Evolutionary conservation across 2,888 invertebrate species (phyloP), one percentile per base, ranked within the genome.

Genomic region (Blera fallax): DNA sequence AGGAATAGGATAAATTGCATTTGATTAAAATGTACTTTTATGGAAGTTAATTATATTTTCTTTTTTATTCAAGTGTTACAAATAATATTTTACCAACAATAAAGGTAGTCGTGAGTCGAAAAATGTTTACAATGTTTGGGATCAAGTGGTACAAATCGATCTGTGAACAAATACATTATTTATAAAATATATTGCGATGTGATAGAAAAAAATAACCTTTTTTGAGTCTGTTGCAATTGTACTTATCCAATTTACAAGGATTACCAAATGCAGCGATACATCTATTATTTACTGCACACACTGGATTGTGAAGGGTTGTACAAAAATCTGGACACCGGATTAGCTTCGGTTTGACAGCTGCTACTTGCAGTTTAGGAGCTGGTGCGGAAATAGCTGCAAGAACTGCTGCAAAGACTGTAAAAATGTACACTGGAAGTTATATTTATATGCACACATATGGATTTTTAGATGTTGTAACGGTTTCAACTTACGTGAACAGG

Each of bases 181-280:
- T n/a, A 24, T 24, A n/a, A 21, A 10, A 40, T 21, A 1, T 18
- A n/a, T 2, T 3, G 0, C 18, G 6, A 5, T 32, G 1, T 6
- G 1, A 40, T 27, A 11, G 8, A 37, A 2, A 54, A 0, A 14
- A 14, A 10, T 24, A 40, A 78, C 78, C 70, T 54, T 18, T 43
- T 5, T 10, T 27, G 3, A n/a, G 0, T 58, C 21, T 27, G 0
- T 52, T 52, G 27, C 77, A 69, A 29, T 78, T 78, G 24, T 43
- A 62, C 6, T 0, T 2, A 62, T 78, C 69, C 3, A 69, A 27
- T 62, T 78, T 78, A n/a, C 78, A 78, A 16, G 54, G 70, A 56
- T 70, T 78, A 2, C 62, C 52, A 18, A 78, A 70, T 6, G 37
- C n/a, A 3, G 32, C 62, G 8, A 32, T 16, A 10, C 69, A 78